Evolutionary conservation across 2,888 invertebrate species (phyloP).

Genomic region (Myopa testacea): DNA sequence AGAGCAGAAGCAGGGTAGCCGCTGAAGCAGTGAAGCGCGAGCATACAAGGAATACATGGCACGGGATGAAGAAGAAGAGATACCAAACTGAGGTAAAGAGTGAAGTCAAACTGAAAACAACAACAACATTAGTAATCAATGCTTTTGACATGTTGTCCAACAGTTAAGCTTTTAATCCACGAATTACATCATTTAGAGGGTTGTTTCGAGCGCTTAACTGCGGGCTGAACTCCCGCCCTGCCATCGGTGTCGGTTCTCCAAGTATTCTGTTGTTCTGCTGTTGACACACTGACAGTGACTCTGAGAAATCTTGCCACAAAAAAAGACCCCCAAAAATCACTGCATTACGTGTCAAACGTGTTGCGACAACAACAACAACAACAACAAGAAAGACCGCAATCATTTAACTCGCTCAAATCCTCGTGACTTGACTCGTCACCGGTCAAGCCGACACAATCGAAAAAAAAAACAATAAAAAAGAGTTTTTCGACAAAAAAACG

Average conservation of each 20-base stretch:
- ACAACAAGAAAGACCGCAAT: neutral
- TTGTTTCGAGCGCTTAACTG: too few species aligned
- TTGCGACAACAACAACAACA: neutral
- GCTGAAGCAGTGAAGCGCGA: too few species aligned
- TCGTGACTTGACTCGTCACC: too few species aligned
- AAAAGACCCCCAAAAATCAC: neutral
- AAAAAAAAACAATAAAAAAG: neutral
- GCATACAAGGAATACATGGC: too few species aligned
- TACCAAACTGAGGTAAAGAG: too few species aligned
- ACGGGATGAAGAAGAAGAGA: too few species aligned
- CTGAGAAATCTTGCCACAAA: neutral
- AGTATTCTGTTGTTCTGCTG: neutral
- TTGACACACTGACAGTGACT: neutral
- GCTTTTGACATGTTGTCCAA: constrained; percentile 19
- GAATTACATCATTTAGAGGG: neutral
- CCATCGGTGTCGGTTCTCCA: too few species aligned
- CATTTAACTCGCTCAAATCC: too few species aligned
- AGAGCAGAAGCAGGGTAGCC: too few species aligned
- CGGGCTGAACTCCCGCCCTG: too few species aligned
- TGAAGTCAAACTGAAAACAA: neutral
- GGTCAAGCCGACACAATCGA: too few species aligned
- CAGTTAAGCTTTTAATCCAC: constrained; percentile 24
- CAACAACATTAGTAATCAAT: neutral
- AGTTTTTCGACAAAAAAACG: neutral
- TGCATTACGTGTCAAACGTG: neutral